Conservation (phyloP, 2,797 vertebrate genomes). For the Urocyon cinereoargenteus region DNA sequence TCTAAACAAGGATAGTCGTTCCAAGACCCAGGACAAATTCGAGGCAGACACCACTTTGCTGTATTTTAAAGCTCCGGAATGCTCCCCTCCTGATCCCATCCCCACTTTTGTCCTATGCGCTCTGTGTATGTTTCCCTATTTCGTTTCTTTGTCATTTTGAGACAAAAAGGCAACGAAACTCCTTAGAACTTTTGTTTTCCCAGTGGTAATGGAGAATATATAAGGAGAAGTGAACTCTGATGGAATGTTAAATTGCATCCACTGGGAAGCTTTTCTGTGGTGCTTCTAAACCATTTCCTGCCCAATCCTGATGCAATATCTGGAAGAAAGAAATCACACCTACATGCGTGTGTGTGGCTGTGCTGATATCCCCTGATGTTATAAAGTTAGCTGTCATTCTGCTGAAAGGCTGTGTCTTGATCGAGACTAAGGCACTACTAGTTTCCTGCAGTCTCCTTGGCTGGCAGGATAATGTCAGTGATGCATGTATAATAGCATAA, state of each 20-base stretch:
- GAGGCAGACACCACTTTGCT: neutral
- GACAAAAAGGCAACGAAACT: neutral
- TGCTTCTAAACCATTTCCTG: neutral
- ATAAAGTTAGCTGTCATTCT: accelerated
- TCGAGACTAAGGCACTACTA: accelerated
- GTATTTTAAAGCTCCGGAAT: neutral
- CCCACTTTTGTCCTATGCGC: neutral
- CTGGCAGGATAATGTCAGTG: accelerated
- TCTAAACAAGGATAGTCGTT: conserved; percentile 19
- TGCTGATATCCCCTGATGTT: accelerated
- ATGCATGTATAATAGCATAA: accelerated
- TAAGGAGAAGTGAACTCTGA: neutral
- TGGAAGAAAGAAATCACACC: neutral
- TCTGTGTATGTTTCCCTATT: neutral
- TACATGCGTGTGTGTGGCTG: accelerated
- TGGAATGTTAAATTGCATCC: neutral
- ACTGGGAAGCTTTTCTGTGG: neutral
- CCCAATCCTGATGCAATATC: too few relatives aligned
- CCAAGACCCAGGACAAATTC: conserved; percentile 63
- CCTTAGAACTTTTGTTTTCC: conserved; percentile 64
- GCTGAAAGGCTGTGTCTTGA: accelerated
- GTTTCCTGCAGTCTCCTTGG: accelerated
- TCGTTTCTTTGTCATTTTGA: neutral
- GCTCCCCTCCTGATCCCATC: neutral
- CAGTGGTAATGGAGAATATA: neutral